Conservation (phyloP, 2,888 invertebrate genomes). For the Agrilus cyanescens region DNA sequence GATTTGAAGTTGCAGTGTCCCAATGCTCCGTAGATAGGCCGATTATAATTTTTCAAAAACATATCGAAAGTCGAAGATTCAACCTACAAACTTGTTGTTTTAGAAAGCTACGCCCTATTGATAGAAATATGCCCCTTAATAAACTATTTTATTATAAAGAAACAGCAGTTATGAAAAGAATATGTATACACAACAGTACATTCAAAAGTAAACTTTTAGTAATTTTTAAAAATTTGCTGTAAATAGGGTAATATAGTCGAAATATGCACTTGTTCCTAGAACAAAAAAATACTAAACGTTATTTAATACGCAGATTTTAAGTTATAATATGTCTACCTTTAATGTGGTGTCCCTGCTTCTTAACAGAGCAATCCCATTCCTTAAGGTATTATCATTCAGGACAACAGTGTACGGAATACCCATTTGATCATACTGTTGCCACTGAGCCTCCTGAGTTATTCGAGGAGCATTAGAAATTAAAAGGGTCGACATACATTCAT, state of each 20-base stretch:
- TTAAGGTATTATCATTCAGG: conserved; percentile 54
- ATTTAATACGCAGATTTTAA: conserved; percentile 4
- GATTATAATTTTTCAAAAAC: too few relatives aligned
- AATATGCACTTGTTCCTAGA: conserved; percentile 59
- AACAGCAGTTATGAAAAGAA: too few relatives aligned
- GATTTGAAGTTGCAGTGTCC: too few relatives aligned
- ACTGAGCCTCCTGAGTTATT: conserved; percentile 33
- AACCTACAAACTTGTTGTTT: too few relatives aligned
- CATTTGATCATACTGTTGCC: conserved; percentile 42
- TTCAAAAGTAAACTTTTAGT: conserved; percentile 19
- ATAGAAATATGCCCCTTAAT: too few relatives aligned
- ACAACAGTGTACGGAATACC: conserved; percentile 65
- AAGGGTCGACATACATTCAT: conserved; percentile 33
- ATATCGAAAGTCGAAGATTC: too few relatives aligned
- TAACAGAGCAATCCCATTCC: conserved; percentile 56
- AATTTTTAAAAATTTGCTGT: conserved; percentile 38
- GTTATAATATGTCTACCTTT: conserved; percentile 37
- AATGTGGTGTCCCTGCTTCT: conserved; percentile 55
- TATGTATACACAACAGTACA: too few relatives aligned
- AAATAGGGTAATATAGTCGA: conserved; percentile 51
- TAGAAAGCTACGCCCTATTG: too few relatives aligned
- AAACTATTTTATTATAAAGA: too few relatives aligned
- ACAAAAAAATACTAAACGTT: conserved; percentile 19
- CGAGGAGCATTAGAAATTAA: conserved; percentile 28
- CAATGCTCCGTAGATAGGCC: too few relatives aligned